Percentiles rank a stretch among this genome's conserved stretches.
Evolutionary conservation across 2,888 invertebrate species (phyloP).

Genomic region (Tinea semifulvella): DNA sequence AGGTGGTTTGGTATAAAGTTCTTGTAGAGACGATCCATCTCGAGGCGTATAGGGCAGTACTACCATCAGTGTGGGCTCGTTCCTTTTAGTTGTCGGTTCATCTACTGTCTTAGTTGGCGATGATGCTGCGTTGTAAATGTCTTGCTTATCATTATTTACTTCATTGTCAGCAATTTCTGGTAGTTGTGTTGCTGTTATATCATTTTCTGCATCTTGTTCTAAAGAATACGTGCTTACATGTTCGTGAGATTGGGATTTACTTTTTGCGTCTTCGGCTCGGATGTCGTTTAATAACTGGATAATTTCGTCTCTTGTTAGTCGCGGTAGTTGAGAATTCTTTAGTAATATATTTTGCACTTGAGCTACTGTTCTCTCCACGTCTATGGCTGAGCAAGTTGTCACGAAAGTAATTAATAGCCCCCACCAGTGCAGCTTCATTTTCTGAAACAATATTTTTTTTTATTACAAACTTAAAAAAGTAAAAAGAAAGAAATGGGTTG

Average conservation of each 20-base stretch:
- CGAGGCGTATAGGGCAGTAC: slow-evolving; percentile 72
- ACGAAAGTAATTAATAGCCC: slow-evolving; percentile 32
- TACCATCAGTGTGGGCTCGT: slow-evolving; percentile 64
- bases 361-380: slow-evolving; percentile 69
- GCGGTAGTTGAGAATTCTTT: slow-evolving; percentile 69
- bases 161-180: slow-evolving; percentile 13
- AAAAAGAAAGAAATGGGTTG: neutral
- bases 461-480: slow-evolving; percentile 14
- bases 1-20: slow-evolving; percentile 73
- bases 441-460: slow-evolving; percentile 53
- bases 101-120: slow-evolving; percentile 23
- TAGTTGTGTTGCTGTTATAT: slow-evolving; percentile 18
- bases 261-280: slow-evolving; percentile 57
- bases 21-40: slow-evolving; percentile 65
- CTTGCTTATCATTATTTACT: neutral
- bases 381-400: slow-evolving; percentile 36
- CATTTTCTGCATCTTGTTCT: slow-evolving; percentile 34
- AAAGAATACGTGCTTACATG: slow-evolving; percentile 27
- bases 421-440: slow-evolving; percentile 45
- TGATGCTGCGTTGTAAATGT: slow-evolving; percentile 19
- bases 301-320: slow-evolving; percentile 71
- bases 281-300: slow-evolving; percentile 73
- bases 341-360: slow-evolving; percentile 73
- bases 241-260: slow-evolving; percentile 19
- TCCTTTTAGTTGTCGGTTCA: slow-evolving; percentile 38